phyloP scores from a whole-genome alignment of 2,797 vertebrate genomes.

The Avahi laniger region DNA sequence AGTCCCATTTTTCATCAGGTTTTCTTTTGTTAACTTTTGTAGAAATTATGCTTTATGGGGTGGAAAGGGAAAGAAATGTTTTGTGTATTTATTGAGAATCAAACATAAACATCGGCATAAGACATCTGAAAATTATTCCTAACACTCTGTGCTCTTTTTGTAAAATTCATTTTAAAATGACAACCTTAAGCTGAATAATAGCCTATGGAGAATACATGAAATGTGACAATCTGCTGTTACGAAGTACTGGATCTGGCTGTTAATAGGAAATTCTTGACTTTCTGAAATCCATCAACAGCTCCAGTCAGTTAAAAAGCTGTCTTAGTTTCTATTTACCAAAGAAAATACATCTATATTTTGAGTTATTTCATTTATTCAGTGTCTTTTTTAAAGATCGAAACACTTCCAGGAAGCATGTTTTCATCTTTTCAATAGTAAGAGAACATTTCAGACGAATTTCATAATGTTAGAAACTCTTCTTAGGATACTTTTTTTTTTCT shows the following conservation, averaged over 20 bases:
- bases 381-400: conserved; percentile 38
- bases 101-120: conserved; percentile 4
- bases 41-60: conserved; percentile 1
- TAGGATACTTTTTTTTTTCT: not conserved
- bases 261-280: conserved; percentile 3
- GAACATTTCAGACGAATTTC: conserved; percentile 46
- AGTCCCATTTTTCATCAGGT: conserved; percentile 28
- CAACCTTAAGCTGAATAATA: conserved; percentile 12
- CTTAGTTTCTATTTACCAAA: conserved; percentile 30
- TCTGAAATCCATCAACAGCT: not conserved
- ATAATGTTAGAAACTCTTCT: conserved; percentile 25
- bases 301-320: not conserved
- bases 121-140: conserved; percentile 32
- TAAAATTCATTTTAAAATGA: conserved; percentile 51
- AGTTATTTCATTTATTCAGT: conserved; percentile 36
- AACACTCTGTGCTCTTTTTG: not conserved
- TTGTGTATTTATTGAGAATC: conserved; percentile 22
- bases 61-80: not conserved
- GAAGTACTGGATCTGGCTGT: not conserved
- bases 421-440: conserved; percentile 15
- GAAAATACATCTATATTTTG: conserved; percentile 7
- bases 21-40: conserved; percentile 36
- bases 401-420: conserved; percentile 1
- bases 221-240: not conserved
- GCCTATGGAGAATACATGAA: not conserved